Evolutionary conservation across 64 coral and sea anemone genomes (phyloP).

Genomic region (Actinia tenebrosa): DNA sequence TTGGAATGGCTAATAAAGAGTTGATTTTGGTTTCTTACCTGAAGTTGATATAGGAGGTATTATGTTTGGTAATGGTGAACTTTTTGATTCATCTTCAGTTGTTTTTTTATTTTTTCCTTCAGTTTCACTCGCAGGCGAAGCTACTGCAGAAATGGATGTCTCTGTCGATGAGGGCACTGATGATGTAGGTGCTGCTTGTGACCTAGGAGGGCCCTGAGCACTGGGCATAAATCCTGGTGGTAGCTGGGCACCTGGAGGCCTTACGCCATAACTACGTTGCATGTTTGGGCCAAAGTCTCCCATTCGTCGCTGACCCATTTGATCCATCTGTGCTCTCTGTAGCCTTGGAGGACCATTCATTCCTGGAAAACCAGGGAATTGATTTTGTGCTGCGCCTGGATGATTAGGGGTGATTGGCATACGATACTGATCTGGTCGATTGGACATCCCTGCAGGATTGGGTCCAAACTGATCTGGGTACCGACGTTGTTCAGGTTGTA

Average conservation of each 20-base stretch:
- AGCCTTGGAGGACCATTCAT: conserved; percentile 14
- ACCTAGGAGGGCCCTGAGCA: conserved; percentile 4
- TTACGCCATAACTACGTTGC: background rate
- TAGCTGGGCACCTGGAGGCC: background rate
- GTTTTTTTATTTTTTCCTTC: conserved; percentile 33
- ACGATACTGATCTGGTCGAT: background rate
- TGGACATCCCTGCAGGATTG: background rate
- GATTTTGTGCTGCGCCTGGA: background rate
- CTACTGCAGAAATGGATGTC: background rate
- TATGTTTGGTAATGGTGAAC: conserved; percentile 37
- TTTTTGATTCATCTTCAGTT: conserved; percentile 17
- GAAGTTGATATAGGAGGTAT: conserved; percentile 66
- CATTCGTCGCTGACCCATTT: background rate
- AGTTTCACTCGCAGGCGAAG: conserved; percentile 42
- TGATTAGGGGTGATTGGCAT: background rate
- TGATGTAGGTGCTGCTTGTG: background rate
- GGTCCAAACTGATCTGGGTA: background rate
- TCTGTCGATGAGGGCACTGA: conserved; percentile 2
- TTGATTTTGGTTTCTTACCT: conserved; percentile 20
- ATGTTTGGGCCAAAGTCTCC: background rate
- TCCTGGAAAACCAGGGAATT: background rate
- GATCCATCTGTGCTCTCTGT: conserved; percentile 1
- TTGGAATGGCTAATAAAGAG: no score
- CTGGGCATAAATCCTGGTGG: conserved; percentile 26
- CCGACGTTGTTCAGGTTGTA: background rate